Base-by-base conservation (phyloP, 2,113 vertebrate genomes). In the Lepus timidus region DNA sequence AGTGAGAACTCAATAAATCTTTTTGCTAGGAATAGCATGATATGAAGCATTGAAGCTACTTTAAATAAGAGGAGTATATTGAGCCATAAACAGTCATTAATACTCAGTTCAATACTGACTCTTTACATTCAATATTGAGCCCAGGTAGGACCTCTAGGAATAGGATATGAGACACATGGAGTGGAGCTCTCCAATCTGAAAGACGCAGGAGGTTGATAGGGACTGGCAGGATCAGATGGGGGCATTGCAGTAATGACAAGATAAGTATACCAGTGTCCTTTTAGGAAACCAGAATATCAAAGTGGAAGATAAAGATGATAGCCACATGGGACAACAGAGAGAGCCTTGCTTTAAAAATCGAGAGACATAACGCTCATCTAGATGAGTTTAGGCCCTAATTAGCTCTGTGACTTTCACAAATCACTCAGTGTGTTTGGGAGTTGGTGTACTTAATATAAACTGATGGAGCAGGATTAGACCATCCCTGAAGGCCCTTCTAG, bases 1-100 rank as follows among this genome's bases (percentile, higher is more conserved):
- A 22, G 36, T 75, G 44, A 95, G 78, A 93, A 70, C 29, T 84
- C 70, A 64, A 76, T 87, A 91, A 92, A 95, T 95, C 75, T 49
- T 71, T 73, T 36, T 85, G 62, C n/a, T 55, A 17, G 11, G 65
- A 52, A 83, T 36, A 64, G 19, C 83, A 10, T 44, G 85, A 84
- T 9, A 17, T 62, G 23, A 71, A n/a, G 44, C 31, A 62, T 22
- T 61, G 55, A 14, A 75, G 19, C 20, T 52, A 29, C 74, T 68
- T 91, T 80, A 90, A 55, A 94, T 10, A 62, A 55, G 22, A 23
- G 10, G 29, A 73, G 36, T n/a, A 76, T 17, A 51, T 3, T 84
- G 36, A 93, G 55, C n/a, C 67, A 17, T 52, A 36, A 90, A 58
- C 6, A 70, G 22, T 22, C 29, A 86, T 62, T 79, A 39, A 86